Evolutionary conservation across 2,797 vertebrate species (phyloP).

Genomic region (Mormyrus hasselquistii): DNA sequence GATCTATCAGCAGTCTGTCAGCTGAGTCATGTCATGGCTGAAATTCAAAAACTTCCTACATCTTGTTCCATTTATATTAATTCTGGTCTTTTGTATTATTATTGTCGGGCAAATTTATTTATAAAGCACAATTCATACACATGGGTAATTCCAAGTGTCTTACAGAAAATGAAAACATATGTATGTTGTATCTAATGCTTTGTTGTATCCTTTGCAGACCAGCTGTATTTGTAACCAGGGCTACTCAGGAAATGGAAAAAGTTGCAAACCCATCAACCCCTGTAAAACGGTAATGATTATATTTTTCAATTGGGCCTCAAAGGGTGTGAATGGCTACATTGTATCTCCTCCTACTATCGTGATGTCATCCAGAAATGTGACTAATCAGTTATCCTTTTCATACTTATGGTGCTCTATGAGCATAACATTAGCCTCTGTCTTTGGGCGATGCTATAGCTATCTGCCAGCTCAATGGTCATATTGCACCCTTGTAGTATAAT

Average conservation of each 20-base stretch:
- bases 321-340: background rate
- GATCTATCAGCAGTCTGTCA: background rate
- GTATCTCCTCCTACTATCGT: background rate
- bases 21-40: background rate
- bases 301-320: background rate
- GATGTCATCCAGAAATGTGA: background rate
- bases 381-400: background rate
- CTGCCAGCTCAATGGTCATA: background rate
- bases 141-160: background rate
- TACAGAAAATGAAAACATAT: background rate
- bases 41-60: background rate
- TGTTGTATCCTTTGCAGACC: constrained; percentile 55
- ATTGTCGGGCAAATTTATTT: background rate
- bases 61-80: background rate
- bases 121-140: background rate
- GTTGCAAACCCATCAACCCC: constrained; percentile 63
- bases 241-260: constrained; percentile 69
- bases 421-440: background rate
- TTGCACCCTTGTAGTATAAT: constrained; percentile 63
- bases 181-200: background rate
- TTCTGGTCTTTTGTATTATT: background rate
- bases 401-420: background rate
- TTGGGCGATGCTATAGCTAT: background rate
- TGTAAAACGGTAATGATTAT: constrained; percentile 65
- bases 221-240: constrained; percentile 69